A percentile compares a stretch with the other conserved stretches of the same genome.
These are phyloP conservation scores for Polypedilum vanderplanki DNA, from an alignment of 1,140 invertebrate genomes.

Conservation along the genomic window DNA sequence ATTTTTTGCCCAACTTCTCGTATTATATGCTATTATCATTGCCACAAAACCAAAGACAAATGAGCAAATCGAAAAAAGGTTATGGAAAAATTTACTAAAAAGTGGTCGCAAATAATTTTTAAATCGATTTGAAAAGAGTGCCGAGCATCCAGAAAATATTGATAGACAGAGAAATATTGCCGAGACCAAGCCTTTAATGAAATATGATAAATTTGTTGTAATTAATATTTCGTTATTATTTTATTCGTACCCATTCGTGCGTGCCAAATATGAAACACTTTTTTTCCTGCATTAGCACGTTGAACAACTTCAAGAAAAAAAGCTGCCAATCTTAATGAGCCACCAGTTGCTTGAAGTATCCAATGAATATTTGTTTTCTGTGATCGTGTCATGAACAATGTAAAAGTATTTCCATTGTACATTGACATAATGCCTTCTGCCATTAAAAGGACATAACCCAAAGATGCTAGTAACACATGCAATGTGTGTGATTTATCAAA, in stretches of 20 bases:
- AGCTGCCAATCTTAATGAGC: conserved; percentile 38
- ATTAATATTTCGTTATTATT: conserved; percentile 30
- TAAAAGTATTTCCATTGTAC: conserved; percentile 39
- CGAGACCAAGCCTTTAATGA: conserved; percentile 37
- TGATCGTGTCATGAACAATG: conserved; percentile 36
- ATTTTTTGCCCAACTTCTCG: conserved; percentile 34
- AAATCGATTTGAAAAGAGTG: conserved; percentile 37
- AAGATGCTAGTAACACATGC: neutral
- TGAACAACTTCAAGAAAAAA: conserved; percentile 39
- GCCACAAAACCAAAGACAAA: conserved; percentile 39
- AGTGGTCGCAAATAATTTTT: conserved; percentile 38
- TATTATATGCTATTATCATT: conserved; percentile 42
- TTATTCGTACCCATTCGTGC: conserved; percentile 40
- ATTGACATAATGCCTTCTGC: conserved; percentile 41
- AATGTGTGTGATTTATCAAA: neutral
- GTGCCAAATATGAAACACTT: conserved; percentile 36
- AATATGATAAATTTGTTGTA: neutral
- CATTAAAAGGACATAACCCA: conserved; percentile 39
- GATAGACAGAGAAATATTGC: conserved; percentile 37
- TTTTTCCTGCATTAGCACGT: conserved; percentile 32
- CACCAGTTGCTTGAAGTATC: conserved; percentile 38
- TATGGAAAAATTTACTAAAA: conserved; percentile 40
- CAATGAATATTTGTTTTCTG: conserved; percentile 42
- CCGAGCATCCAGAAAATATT: conserved; percentile 37
- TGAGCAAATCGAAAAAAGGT: conserved; percentile 37